Base-by-base conservation (phyloP, 2,113 vertebrate genomes). In the Coregonus clupeaformis region DNA sequence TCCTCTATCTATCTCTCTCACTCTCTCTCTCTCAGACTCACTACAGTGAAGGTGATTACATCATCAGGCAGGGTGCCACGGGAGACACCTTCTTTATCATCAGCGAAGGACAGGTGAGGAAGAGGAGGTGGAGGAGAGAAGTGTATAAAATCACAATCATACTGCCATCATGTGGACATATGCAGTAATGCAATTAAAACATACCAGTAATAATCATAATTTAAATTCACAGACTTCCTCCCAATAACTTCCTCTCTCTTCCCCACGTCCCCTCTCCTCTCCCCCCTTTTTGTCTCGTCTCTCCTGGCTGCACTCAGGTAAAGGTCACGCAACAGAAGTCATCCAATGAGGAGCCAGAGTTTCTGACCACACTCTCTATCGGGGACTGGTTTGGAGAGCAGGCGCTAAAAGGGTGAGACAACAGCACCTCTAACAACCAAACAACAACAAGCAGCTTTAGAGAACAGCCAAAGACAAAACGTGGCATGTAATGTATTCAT, bases 41-140 rank as follows among this genome's bases (percentile, higher is more conserved):
- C 77, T 93, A 93, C 79, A 82, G 73, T 5, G 89, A 91, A 22
- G 84, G 86, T 1, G 90, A 93, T 72, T 92, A 89, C 89, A 92
- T 93, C 59, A 87, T 93, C 71, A 85, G 91, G 1, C 90, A 93
- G 74, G 92, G 92, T 18, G 92, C 90, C 72, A 89, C 88, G 0
- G 92, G 92, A 59, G 92, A 93, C 87, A 93, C 92, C 1, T 93
- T 91, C 88, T 93, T 93, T 89, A 92, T 93, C 84, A 89, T 93
- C 90, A 93, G 91, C 12, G 82, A 92, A 32, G 92, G 92, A 57
- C 84, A 91, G 91, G 92, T 92, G 82, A 90, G 89, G 68, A 80
- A 16, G 71, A 70, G 4, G n/a, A 32, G 20, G 16, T 55, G 16
- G 52, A 55, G 16, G 18, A 20, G 57, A 60, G n/a, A n/a, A 60